Evolutionary conservation across 2,888 invertebrate genomes (phyloP), one percentile per base, ranked within the genome.

Genomic region (Adineta ricciae): DNA sequence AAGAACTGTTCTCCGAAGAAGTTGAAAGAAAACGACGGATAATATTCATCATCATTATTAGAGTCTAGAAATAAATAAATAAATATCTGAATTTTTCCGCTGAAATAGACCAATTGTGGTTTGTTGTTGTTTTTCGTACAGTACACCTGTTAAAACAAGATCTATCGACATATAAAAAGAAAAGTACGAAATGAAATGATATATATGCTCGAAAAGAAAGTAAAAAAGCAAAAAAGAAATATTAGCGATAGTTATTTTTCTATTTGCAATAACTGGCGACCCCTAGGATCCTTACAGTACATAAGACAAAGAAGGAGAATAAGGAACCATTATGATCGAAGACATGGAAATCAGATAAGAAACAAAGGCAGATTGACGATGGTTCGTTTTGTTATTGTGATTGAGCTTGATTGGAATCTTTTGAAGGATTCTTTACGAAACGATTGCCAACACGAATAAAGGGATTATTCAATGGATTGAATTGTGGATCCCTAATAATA

Each of bases 381-480:
- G 14, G 27, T 64, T 46, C 11, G 46, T 64, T 64, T 27, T 64
- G 27, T 32, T 32, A 64, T 32, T 64, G 19, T 64, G 19, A 64
- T 32, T 64, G 64, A 64, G 32, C 64, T 36, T 64, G 16, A 36
- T 64, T 19, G 0, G 64, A 64, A 64, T 36, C 64, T 64, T 64
- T 64, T 27, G 32, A 64, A 64, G 64, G 64, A 64, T 78, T 38
- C 41, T 78, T 38, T 38, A 78, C 21, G 9, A 78, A 38, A 3
- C 41, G 38, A 41, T 41, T 78, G 19, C 78, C 78, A 24, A 93
- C 91, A 86, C 92, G 91, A 84, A 93, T 91, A 88, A 93, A 92
- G n/a, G 93, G 93, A 90, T 94, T 93, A 86, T 92, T 92, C 87
- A 91, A 90, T 5, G 93, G 92, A 89, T 94, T 93, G 86, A 94